Evolutionary conservation across 2,888 invertebrate species (phyloP).

Genomic region (Drosophila demipolita): DNA sequence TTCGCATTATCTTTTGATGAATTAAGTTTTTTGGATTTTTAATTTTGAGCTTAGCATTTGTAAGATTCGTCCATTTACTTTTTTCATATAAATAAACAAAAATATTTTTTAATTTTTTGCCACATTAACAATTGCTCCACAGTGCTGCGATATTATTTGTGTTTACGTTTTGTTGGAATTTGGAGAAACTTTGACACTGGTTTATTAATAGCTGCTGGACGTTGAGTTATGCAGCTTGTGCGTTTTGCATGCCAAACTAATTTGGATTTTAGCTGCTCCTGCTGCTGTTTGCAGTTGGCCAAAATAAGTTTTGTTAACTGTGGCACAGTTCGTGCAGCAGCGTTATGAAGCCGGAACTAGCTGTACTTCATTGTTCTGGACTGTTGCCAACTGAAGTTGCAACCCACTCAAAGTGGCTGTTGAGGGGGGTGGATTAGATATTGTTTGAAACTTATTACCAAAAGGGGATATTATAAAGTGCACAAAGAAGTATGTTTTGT

Average conservation of each 20-base stretch:
- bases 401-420: background rate
- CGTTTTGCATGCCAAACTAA: conserved; percentile 57
- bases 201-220: conserved; percentile 73
- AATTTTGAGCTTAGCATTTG: background rate
- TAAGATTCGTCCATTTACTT: no score
- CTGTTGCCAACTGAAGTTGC: conserved; percentile 16
- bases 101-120: background rate
- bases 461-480: background rate
- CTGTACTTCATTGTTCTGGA: conserved; percentile 38
- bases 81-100: background rate
- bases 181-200: conserved; percentile 70
- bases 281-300: conserved; percentile 17
- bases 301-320: conserved; percentile 55
- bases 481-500: background rate
- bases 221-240: conserved; percentile 50
- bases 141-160: conserved; percentile 44
- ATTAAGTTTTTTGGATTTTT: background rate
- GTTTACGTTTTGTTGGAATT: conserved; percentile 51
- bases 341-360: conserved; percentile 72
- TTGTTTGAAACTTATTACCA: conserved; percentile 3
- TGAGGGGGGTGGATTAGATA: background rate
- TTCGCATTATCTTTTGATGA: background rate
- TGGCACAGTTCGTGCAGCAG: conserved; percentile 30
- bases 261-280: conserved; percentile 32
- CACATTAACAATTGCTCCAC: conserved; percentile 13